A percentile compares a stretch with the other conserved stretches of the same genome.
These are phyloP conservation scores for Gymnoscopelus braueri DNA, from an alignment of 2,797 vertebrate species.

Conservation along the genomic window DNA sequence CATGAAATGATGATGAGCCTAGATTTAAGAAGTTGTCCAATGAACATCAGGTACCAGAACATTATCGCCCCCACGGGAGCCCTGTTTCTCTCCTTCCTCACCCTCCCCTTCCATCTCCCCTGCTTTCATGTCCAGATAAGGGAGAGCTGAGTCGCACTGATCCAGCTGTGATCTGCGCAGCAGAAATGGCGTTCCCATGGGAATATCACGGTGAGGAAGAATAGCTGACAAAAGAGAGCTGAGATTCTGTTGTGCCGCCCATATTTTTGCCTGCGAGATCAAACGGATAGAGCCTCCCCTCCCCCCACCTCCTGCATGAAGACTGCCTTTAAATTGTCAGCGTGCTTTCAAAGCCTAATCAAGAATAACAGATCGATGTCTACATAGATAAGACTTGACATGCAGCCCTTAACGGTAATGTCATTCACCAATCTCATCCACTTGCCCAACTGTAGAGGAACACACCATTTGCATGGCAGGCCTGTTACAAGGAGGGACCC, in stretches of 20 bases:
- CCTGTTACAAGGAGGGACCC: conserved; percentile 51
- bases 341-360: conserved; percentile 60
- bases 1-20: conserved; percentile 63
- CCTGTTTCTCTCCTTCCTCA: conserved; percentile 28
- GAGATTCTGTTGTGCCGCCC: conserved; percentile 75
- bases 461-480: conserved; percentile 40
- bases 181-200: conserved; percentile 74
- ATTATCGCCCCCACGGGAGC: conserved; percentile 57
- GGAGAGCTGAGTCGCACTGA: conserved; percentile 68
- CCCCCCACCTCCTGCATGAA: conserved; percentile 52
- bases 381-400: conserved; percentile 65
- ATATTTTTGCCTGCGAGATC: conserved; percentile 74
- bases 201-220: conserved; percentile 67
- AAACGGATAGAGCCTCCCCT: conserved; percentile 67
- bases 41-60: conserved; percentile 57
- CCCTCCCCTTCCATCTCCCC: conserved; percentile 42
- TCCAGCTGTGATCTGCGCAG: conserved; percentile 74
- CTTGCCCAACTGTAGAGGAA: conserved; percentile 37
- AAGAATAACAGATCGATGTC: conserved; percentile 53
- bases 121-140: conserved; percentile 78
- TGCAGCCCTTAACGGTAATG: conserved; percentile 29
- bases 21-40: conserved; percentile 51
- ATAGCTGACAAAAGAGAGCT: conserved; percentile 78
- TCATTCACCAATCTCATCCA: conserved; percentile 34
- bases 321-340: conserved; percentile 46